These are phyloP conservation scores for Mormoops blainvillei DNA, from an alignment of 2,113 vertebrate genomes.

Conservation along the genomic window DNA sequence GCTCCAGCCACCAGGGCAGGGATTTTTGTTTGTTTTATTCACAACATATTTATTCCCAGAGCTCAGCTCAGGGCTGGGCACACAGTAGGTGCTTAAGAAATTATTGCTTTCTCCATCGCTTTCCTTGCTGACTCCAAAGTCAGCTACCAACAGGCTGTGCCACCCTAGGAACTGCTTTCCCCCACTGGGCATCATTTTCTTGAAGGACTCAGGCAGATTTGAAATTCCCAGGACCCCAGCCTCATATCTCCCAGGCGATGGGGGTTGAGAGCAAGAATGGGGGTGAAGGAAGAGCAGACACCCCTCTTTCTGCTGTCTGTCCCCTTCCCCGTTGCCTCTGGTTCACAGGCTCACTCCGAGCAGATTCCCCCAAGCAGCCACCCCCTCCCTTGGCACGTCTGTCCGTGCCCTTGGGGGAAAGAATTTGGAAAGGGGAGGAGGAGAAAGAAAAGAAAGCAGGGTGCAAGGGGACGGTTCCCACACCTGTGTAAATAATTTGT, in stretches of 20 bases:
- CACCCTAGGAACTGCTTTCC: background rate
- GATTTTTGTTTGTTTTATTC: background rate
- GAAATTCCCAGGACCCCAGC: background rate
- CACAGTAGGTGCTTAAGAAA: background rate
- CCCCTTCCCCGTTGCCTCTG: background rate
- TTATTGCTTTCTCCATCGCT: background rate
- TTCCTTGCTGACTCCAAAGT: background rate
- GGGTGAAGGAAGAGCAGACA: background rate
- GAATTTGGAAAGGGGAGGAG: constrained; percentile 58
- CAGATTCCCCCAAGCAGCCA: background rate
- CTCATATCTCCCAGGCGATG: background rate
- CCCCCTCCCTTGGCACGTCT: constrained; percentile 51
- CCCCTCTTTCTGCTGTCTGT: background rate
- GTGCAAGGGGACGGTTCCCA: constrained; percentile 48
- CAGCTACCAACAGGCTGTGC: background rate
- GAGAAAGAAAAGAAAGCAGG: constrained; percentile 25
- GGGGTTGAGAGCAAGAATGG: background rate
- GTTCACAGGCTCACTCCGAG: constrained; percentile 5
- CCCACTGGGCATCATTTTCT: background rate
- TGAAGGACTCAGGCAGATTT: background rate
- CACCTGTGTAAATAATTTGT: constrained; percentile 79
- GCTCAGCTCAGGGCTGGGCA: background rate
- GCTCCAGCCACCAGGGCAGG: background rate
- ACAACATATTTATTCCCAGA: fast-evolving
- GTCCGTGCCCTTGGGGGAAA: constrained; percentile 71